These are phyloP conservation scores for Chloropsis cyanopogon DNA, from an alignment of 2,113 vertebrate genomes.

Conservation along the genomic window DNA sequence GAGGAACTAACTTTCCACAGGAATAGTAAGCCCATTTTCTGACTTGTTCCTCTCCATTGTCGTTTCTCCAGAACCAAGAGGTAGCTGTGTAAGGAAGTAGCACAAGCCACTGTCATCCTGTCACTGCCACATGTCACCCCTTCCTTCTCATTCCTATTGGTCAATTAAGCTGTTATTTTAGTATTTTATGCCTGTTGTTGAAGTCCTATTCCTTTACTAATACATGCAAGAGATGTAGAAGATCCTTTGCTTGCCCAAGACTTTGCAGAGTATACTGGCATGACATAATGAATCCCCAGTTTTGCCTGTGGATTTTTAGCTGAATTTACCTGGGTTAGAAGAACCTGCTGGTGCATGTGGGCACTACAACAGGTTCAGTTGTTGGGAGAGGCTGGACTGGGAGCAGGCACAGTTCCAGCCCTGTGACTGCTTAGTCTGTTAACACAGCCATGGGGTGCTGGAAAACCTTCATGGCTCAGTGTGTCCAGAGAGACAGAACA, in stretches of 20 bases:
- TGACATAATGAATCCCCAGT: background rate
- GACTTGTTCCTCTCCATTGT: background rate
- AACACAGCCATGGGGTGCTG: background rate
- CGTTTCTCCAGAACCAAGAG: background rate
- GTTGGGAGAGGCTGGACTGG: background rate
- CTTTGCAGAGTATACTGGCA: no score
- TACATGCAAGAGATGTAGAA: background rate
- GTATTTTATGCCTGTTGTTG: background rate
- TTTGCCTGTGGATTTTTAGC: background rate
- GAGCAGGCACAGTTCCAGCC: no score
- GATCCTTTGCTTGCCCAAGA: background rate
- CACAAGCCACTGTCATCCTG: background rate
- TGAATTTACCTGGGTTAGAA: background rate
- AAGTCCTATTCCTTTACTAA: background rate
- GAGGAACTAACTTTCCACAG: background rate
- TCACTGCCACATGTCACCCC: no score
- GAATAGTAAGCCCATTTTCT: background rate
- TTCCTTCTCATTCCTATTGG: background rate
- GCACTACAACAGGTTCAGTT: background rate
- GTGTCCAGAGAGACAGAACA: background rate
- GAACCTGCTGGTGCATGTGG: fast-evolving
- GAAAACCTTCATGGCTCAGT: background rate
- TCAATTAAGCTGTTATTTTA: background rate
- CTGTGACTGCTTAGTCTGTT: background rate
- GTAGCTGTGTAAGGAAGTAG: background rate